phyloP scores from a whole-genome alignment of 1,140 invertebrate genomes.

The Megathymus violae region DNA sequence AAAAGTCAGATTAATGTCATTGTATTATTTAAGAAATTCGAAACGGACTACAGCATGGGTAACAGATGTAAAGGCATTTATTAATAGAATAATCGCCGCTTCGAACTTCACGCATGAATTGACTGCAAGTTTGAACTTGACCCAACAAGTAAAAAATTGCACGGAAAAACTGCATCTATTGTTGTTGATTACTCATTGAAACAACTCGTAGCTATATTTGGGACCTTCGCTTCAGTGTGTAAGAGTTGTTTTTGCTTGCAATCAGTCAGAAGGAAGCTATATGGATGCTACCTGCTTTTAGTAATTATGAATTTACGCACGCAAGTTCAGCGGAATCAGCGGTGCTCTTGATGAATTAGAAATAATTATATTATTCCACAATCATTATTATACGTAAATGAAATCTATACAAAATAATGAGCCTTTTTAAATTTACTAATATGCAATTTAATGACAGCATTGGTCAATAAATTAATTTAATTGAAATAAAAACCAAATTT shows the following conservation, averaged over 20 bases:
- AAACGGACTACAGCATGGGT: constrained; percentile 14
- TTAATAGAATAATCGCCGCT: constrained; percentile 21
- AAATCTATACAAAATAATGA: not conserved
- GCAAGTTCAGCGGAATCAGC: not conserved
- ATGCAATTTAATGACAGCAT: too few relatives aligned
- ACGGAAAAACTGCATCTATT: constrained; percentile 47
- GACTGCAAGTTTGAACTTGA: constrained; percentile 68
- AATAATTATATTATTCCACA: too few relatives aligned
- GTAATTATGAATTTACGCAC: constrained; percentile 20
- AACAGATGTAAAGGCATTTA: constrained; percentile 16
- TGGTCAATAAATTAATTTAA: too few relatives aligned
- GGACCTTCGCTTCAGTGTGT: not conserved
- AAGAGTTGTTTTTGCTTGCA: constrained; percentile 16
- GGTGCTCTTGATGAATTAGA: constrained; percentile 2
- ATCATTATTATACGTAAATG: too few relatives aligned
- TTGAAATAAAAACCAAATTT: too few relatives aligned
- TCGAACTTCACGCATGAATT: constrained; percentile 59
- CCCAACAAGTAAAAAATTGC: constrained; percentile 49
- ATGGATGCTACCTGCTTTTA: constrained; percentile 14
- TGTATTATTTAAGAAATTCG: constrained; percentile 17
- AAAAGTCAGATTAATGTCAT: too few relatives aligned
- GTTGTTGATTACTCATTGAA: constrained; percentile 39
- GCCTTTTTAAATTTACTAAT: too few relatives aligned
- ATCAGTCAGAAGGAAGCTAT: constrained; percentile 7
- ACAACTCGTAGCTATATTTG: not conserved